phyloP scores from a whole-genome alignment of 2,888 invertebrate species.

The Aleiodes alternator region DNA sequence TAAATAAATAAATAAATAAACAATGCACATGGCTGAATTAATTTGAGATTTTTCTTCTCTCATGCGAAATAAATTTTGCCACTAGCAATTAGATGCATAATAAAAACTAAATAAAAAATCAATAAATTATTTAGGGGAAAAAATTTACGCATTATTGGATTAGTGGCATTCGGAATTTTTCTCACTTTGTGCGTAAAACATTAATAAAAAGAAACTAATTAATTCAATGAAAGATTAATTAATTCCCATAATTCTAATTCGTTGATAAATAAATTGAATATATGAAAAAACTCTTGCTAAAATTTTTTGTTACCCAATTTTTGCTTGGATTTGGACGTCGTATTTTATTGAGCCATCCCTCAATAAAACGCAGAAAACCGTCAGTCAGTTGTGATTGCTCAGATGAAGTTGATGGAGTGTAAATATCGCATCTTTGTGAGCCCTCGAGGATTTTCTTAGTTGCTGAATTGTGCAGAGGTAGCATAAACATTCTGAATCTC shows the following conservation, averaged over 20 bases:
- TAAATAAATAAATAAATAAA: slow-evolving; percentile 6
- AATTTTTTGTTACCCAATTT: slow-evolving; percentile 81
- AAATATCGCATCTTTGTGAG: slow-evolving; percentile 88
- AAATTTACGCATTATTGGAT: slow-evolving; percentile 9
- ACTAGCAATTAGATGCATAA: slow-evolving; percentile 11
- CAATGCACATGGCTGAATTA: slow-evolving; percentile 14
- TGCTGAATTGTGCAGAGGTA: slow-evolving; percentile 88
- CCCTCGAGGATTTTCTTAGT: slow-evolving; percentile 87
- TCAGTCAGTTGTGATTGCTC: slow-evolving; percentile 81
- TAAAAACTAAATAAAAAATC: background rate
- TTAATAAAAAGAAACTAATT: too few species aligned
- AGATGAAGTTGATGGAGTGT: slow-evolving; percentile 80
- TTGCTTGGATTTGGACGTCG: slow-evolving; percentile 86
- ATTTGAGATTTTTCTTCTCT: background rate
- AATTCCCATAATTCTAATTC: background rate
- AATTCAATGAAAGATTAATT: too few species aligned
- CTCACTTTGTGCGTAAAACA: too few species aligned
- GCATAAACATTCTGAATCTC: slow-evolving; percentile 92
- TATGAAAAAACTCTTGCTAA: background rate
- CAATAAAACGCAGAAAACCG: slow-evolving; percentile 89
- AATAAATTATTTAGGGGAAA: background rate
- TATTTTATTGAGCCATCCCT: slow-evolving; percentile 92
- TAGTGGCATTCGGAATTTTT: slow-evolving; percentile 2
- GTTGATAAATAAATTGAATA: background rate
- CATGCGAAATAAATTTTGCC: slow-evolving; percentile 8